Percentiles rank a stretch among this genome's conserved stretches.
Conservation (phyloP, 2,888 invertebrate species). For the Archaeoteleia sp. region DNA sequence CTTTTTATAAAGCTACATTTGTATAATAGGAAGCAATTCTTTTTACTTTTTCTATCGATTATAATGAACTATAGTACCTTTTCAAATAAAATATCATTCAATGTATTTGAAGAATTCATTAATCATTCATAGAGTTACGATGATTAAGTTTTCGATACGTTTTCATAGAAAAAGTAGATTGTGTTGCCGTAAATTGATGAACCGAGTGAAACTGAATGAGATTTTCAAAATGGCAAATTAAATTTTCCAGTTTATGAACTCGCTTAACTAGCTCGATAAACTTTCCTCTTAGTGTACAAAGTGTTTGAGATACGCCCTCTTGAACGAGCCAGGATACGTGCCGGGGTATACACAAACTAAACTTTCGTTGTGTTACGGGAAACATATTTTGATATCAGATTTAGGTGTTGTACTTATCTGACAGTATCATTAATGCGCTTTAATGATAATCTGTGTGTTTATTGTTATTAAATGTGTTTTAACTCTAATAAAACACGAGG, state of each 20-base stretch:
- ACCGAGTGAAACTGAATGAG: background rate
- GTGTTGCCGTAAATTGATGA: background rate
- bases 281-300: constrained; percentile 13
- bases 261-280: constrained; percentile 11
- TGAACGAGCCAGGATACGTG: constrained; percentile 7
- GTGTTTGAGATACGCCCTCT: constrained; percentile 11
- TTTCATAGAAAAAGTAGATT: background rate
- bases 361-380: constrained; percentile 5
- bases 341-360: constrained; percentile 1
- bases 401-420: constrained; percentile 2
- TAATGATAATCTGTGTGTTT: background rate
- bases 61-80: too few species aligned
- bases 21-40: too few species aligned
- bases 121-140: background rate
- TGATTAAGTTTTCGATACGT: background rate
- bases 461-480: background rate
- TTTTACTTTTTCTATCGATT: too few species aligned
- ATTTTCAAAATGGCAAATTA: constrained; percentile 5
- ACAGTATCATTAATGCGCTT: background rate
- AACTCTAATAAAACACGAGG: too few species aligned
- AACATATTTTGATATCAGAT: constrained; percentile 14
- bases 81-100: too few species aligned
- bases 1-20: too few species aligned
- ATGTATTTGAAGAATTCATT: too few species aligned
- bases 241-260: constrained; percentile 17